These are phyloP conservation scores for Pinna nobilis DNA, from an alignment of 1,140 invertebrate species.

Conservation along the genomic window DNA sequence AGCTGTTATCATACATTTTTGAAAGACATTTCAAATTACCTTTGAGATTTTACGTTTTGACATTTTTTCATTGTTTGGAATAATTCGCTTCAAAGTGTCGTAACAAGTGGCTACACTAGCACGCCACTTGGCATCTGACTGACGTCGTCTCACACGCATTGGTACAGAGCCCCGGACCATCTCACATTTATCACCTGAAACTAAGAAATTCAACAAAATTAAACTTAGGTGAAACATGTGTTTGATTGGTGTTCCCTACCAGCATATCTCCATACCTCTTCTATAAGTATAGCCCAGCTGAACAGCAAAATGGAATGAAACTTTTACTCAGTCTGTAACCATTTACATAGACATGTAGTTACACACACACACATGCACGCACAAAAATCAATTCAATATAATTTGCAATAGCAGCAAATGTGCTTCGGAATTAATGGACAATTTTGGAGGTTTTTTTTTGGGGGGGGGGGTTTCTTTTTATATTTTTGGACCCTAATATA, in stretches of 20 bases:
- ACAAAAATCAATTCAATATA: too few species aligned
- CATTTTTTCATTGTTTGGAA: conserved; percentile 55
- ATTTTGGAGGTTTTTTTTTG: too few species aligned
- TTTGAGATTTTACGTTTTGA: conserved; percentile 63
- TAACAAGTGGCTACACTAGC: conserved; percentile 70
- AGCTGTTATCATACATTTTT: too few species aligned
- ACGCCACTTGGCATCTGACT: conserved; percentile 70
- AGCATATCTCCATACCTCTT: neutral
- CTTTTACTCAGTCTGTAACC: too few species aligned
- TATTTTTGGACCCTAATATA: too few species aligned
- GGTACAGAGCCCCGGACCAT: conserved; percentile 43
- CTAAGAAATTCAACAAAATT: neutral
- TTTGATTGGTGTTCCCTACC: neutral
- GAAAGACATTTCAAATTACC: conserved; percentile 27
- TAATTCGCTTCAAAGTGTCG: conserved; percentile 64
- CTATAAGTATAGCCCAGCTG: too few species aligned
- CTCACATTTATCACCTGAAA: neutral
- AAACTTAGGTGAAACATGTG: neutral
- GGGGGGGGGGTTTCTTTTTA: too few species aligned
- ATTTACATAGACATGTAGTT: too few species aligned
- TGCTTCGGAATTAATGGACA: too few species aligned
- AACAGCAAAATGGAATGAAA: too few species aligned
- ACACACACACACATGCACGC: too few species aligned
- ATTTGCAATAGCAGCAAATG: too few species aligned
- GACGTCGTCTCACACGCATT: conserved; percentile 57